A percentile compares a stretch with the other conserved stretches of the same genome.
Evolutionary conservation across 2,888 invertebrate species (phyloP).

Genomic region (Coecobrya sp.): DNA sequence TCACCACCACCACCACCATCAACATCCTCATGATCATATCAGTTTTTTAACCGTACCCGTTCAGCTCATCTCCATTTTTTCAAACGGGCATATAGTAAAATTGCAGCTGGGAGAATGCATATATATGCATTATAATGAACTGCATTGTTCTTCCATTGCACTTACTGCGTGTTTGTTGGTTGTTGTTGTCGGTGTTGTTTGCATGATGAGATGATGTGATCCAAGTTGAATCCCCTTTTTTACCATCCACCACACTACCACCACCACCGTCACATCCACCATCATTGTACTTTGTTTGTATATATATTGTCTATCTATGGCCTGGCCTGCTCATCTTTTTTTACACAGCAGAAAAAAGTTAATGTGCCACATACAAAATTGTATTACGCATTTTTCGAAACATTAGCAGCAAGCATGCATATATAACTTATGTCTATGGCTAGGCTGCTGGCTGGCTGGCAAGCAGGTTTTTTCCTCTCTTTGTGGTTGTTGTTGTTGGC

Average conservation of each 20-base stretch:
- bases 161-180: not conserved
- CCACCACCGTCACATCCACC: too few relatives aligned
- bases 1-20: not conserved
- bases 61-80: not conserved
- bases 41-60: not conserved
- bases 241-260: not conserved
- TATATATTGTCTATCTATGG: too few relatives aligned
- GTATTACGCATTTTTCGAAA: not conserved
- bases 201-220: not conserved
- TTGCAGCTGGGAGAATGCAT: not conserved
- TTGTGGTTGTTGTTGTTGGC: constrained; percentile 14
- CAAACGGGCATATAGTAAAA: not conserved
- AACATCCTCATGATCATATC: not conserved
- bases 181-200: not conserved
- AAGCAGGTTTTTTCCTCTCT: not conserved
- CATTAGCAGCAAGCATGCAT: not conserved
- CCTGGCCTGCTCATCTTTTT: not conserved
- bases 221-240: not conserved
- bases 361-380: constrained; percentile 9
- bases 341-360: not conserved
- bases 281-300: not conserved
- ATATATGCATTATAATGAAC: not conserved
- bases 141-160: not conserved
- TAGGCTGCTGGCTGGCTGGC: not conserved
- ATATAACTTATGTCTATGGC: too few relatives aligned